Percentiles rank a stretch among this genome's conserved stretches.
These are phyloP conservation scores for Callionymus lyra DNA, from an alignment of 2,113 vertebrate genomes.

Conservation along the genomic window DNA sequence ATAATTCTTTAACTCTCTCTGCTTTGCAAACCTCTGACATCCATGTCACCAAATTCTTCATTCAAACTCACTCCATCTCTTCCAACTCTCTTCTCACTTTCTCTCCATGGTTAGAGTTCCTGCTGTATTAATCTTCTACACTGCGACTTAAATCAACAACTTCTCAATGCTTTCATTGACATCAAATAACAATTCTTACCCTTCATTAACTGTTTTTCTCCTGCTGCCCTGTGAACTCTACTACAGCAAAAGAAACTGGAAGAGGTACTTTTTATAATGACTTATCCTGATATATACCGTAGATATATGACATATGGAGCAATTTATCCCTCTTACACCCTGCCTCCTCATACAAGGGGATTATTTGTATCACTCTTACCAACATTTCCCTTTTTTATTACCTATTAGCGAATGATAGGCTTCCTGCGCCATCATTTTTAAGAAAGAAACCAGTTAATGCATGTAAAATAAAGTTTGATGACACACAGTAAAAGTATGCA, in stretches of 20 bases:
- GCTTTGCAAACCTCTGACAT: neutral
- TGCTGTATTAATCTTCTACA: constrained; percentile 52
- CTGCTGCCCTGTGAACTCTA: neutral
- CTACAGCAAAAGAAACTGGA: constrained; percentile 56
- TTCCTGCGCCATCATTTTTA: no score
- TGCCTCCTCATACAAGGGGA: no score
- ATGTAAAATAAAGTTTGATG: no score
- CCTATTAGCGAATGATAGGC: no score
- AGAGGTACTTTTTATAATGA: constrained; percentile 61
- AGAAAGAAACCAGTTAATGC: no score
- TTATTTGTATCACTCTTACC: no score
- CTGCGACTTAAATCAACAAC: constrained; percentile 11
- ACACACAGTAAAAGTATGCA: no score
- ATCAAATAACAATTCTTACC: neutral
- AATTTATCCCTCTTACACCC: no score
- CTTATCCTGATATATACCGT: no score
- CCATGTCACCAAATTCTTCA: neutral
- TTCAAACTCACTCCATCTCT: neutral
- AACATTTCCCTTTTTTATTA: no score
- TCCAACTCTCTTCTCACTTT: constrained; percentile 6
- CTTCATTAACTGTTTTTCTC: constrained; percentile 3
- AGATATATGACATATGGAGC: no score
- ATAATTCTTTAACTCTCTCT: neutral
- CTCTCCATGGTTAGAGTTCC: constrained; percentile 50
- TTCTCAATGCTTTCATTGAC: constrained; percentile 6